Evolutionary conservation across 1,140 invertebrate species (phyloP), one percentile per base, ranked within the genome.

Genomic region (Sipha flava): DNA sequence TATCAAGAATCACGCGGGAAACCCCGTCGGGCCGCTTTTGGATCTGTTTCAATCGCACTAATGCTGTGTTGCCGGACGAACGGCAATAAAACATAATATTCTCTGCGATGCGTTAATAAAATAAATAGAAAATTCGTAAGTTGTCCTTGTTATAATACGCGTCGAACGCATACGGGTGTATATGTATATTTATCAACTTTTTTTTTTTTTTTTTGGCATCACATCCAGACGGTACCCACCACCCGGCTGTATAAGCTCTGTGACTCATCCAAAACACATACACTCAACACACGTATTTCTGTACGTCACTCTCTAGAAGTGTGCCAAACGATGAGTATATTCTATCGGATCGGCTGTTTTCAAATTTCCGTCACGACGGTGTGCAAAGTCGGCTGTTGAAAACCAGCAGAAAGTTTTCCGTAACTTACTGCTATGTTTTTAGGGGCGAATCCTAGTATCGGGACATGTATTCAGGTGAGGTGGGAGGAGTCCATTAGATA

Each of bases 171-270:
- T 45, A 45, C 12, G 14, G 9, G 9, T 45, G n/a, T n/a, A n/a
- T 45, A 66, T 40, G 40, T 66, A 64, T 64, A 64, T 34, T 29
- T 34, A 23, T 40, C 62, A 66, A 66, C 23, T 66, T 49, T 72
- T 45, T n/a, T 72, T 72, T 72, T 70, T 68, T 47, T 26, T 29
- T 73, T 57, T 75, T 75, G 72, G 72, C 72, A 75, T 14, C 12
- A 4, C 72, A 75, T 21, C 14, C 72, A 75, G 72, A 75, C 72
- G 26, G 62, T 37, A 40, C 40, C 21, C 34, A n/a, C 26, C 6
- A 18, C 64, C 37, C 37, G 64, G 14, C 59, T 64, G n/a, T 59
- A 29, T 59, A 59, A 59, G n/a, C 43, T 47, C 16, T 3, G 29
- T 75, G 72, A 75, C 72, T 75, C 72, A 75, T 75, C 54, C 47